Evolutionary conservation across 1,140 invertebrate species (phyloP).

Genomic region (Anastatus disparis): DNA sequence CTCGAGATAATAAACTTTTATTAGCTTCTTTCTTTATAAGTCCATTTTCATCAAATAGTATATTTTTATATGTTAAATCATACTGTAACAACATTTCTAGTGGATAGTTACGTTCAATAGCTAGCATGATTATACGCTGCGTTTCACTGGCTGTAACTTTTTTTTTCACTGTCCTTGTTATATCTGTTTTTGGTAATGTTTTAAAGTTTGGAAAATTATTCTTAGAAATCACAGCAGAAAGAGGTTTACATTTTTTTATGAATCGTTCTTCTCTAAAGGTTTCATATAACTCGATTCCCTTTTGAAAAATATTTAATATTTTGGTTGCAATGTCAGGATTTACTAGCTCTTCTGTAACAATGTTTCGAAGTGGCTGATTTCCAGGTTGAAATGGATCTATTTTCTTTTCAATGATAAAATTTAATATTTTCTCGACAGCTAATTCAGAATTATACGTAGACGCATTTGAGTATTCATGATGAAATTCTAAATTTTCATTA

Average conservation of each 20-base stretch:
- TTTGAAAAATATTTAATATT: conserved; percentile 3
- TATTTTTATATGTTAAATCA: not conserved
- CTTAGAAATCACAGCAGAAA: not conserved
- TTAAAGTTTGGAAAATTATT: not conserved
- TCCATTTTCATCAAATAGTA: not conserved
- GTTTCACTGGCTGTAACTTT: not conserved
- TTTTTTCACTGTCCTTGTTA: not conserved
- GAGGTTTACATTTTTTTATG: not conserved
- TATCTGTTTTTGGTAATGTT: not conserved
- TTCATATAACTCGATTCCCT: not conserved
- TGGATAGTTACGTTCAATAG: not conserved
- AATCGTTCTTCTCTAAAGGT: conserved; percentile 4
- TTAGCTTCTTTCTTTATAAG: conserved; percentile 1
- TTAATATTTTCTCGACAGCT: not conserved
- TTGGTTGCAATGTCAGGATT: not conserved
- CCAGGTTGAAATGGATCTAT: not conserved
- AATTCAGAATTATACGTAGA: not conserved
- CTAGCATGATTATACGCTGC: not conserved
- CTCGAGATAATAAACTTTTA: not conserved
- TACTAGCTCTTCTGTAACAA: not conserved
- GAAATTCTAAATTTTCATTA: not conserved
- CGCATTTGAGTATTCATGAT: not conserved
- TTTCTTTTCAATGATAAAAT: not conserved
- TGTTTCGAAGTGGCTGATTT: not conserved
- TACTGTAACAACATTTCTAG: not conserved